Evolutionary conservation across 2,888 invertebrate species (phyloP), one percentile per base, ranked within the genome.

Genomic region (Eustalomyia histrio): DNA sequence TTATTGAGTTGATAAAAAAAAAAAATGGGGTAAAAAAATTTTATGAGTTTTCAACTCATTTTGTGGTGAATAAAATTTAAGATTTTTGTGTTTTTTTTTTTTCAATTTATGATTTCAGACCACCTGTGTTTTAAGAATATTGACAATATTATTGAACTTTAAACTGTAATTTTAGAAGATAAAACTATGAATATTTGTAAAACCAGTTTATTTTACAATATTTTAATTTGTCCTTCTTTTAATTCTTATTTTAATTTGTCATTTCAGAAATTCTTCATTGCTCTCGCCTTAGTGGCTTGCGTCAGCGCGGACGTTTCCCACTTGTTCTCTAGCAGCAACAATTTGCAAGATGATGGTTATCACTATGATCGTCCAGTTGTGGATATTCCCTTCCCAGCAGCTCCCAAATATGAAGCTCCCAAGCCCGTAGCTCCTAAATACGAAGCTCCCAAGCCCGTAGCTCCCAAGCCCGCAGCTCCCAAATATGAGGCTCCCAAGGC

Each of bases 301-400:
- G 88, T 85, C 83, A 85, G 86, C 52, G 88, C 88, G 75, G 89
- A 89, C 71, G 88, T 89, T 7, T 87, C 89, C 24, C 89, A 89
- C 80, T 84, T 89, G 76, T 89, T 89, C 81, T 85, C 86, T 60
- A 29, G 83, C 75, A 88, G 88, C 84, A 84, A 88, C 75, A 89
- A 86, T 58, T 84, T 88, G 73, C 86, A 88, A 47, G 87, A 85
- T 3, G 89, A 89, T 85, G 88, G 88, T 52, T 88, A 88, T 63
- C 88, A 88, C 76, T 88, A 88, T 58, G 67, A 84, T 33, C 64
- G 14, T 57, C 82, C 81, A 64, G 85, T 88, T 33, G 86, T 86
- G 61, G 88, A 87, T 79, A 84, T 89, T 75, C 89, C 88, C 17
- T 67, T 76, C 14, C 73, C 79, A 35, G 43, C 57, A 17, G 24